Base-by-base conservation (phyloP, 1,140 invertebrate genomes). In the Cephus cinctus region DNA sequence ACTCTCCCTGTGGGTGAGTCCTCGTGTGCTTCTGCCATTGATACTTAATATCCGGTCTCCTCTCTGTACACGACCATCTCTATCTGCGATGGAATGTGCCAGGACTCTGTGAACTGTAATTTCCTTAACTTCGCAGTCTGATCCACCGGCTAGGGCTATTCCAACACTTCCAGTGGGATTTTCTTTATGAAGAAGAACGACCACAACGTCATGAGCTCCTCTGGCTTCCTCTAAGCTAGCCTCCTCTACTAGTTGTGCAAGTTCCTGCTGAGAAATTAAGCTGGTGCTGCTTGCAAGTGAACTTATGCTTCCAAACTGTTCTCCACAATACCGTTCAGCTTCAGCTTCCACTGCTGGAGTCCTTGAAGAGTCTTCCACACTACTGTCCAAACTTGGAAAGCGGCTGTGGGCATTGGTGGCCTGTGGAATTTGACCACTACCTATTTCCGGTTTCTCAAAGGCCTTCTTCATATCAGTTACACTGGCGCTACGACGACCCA, bases 101-200 rank as follows among this genome's bases (percentile, higher is more conserved):
- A 94, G 76, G 35, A 94, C 90, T 72, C 92, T 87, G 68, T 94
- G 89, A 52, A 95, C 89, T 49, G 90, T 94, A 38, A 94, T 92
- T 75, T 94, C 89, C 74, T 94, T 94, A 51, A 85, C 84, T 77
- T 94, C 91, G 69, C 91, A 93, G 65, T 94, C 92, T 4, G 85
- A 83, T 4, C 92, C 92, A 32, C 91, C 92, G 31, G 90, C 90
- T 38, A 95, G 71, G 4, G 89, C 92, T 34, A 94, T 88, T 11
- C 92, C 92, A 30, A 94, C 85, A 61, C 87, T 90, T 5, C 88
- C 84, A 19, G 84, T 85, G 5, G 81, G 77, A 49, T 80, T 78
- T 57, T 85, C 81, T 48, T 83, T 76, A 56, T 84, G 82, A 18
- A 85, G 65, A 3, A 84, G 70, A 2, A 83, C 78, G n/a, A 84